Percentiles rank a stretch among this genome's conserved stretches.
These are phyloP conservation scores for Steinernema khuongi DNA, from an alignment of 1,140 invertebrate genomes.

Conservation along the genomic window DNA sequence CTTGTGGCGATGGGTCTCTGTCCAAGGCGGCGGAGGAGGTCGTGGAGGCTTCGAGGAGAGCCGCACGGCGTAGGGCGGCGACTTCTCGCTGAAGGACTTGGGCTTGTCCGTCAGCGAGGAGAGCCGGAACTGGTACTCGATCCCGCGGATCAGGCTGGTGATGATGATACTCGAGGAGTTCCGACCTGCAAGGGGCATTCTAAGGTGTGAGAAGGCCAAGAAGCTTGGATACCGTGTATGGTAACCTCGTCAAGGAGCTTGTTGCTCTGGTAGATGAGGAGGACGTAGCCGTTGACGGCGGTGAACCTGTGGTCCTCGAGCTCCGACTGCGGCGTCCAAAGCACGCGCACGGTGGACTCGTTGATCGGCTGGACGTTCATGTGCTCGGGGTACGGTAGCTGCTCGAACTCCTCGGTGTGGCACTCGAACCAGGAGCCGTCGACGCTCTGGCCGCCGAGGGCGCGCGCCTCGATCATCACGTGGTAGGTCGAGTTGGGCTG, in stretches of 20 bases:
- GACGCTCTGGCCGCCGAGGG: not conserved
- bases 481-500: not conserved
- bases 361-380: not conserved
- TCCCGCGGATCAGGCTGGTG: no score
- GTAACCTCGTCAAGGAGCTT: not conserved
- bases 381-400: not conserved
- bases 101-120: no score
- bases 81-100: no score
- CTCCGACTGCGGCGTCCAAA: not conserved
- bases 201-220: no score
- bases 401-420: not conserved
- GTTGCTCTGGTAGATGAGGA: not conserved
- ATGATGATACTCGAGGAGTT: no score
- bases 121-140: no score
- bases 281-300: not conserved
- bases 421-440: not conserved
- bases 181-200: no score
- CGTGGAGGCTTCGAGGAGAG: no score
- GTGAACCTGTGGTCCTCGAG: not conserved
- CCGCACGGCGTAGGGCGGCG: no score
- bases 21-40: no score
- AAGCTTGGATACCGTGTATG: not conserved
- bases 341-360: not conserved
- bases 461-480: not conserved
- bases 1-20: no score